These are phyloP conservation scores for Meta bourneti DNA, from an alignment of 2,888 invertebrate species.

Conservation along the genomic window DNA sequence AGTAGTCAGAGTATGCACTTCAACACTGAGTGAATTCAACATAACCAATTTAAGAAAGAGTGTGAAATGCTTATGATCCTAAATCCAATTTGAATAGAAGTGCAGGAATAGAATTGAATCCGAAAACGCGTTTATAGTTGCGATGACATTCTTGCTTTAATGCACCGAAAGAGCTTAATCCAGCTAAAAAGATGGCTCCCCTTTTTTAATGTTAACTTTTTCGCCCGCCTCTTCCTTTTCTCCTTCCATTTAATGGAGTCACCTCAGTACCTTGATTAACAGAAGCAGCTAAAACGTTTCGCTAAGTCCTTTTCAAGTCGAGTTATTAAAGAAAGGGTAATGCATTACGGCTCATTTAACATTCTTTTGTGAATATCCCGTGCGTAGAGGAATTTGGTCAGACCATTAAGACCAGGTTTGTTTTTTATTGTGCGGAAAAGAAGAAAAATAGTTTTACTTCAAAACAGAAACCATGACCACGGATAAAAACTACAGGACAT, in stretches of 20 bases:
- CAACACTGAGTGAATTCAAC: too few relatives aligned
- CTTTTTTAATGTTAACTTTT: slow-evolving; percentile 31
- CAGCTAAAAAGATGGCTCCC: slow-evolving; percentile 4
- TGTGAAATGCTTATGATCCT: too few relatives aligned
- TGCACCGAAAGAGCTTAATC: slow-evolving; percentile 3
- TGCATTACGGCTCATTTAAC: slow-evolving; percentile 25
- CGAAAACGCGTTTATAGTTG: neutral
- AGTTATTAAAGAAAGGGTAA: slow-evolving; percentile 25
- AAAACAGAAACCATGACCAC: too few relatives aligned
- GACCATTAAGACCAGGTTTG: neutral
- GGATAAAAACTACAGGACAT: too few relatives aligned
- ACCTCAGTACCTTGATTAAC: slow-evolving; percentile 25
- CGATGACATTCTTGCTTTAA: slow-evolving; percentile 20
- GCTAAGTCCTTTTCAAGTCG: neutral
- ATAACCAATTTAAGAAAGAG: too few relatives aligned
- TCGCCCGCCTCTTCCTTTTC: neutral
- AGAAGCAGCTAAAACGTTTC: neutral
- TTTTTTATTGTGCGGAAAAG: too few relatives aligned
- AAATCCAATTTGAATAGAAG: too few relatives aligned
- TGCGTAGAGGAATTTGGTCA: slow-evolving; percentile 8
- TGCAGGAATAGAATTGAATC: neutral
- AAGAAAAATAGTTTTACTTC: too few relatives aligned
- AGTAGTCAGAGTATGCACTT: too few relatives aligned
- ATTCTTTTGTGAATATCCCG: slow-evolving; percentile 28
- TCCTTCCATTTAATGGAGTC: slow-evolving; percentile 20